These are phyloP conservation scores for Sarcophaga carnaria DNA, from an alignment of 2,888 invertebrate species.

Conservation along the genomic window DNA sequence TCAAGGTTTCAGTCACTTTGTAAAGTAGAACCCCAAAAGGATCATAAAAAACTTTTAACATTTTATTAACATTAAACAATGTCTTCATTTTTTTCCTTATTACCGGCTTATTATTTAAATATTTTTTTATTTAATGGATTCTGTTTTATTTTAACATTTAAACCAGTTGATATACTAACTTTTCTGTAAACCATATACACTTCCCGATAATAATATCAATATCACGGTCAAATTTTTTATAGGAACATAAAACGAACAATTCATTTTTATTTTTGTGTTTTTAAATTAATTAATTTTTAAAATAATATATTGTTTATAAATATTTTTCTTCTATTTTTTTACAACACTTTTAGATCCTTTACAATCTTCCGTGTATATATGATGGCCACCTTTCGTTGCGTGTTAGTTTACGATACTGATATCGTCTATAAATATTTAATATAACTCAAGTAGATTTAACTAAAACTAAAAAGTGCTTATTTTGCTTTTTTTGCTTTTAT, in stretches of 20 bases:
- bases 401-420: conserved; percentile 45
- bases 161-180: conserved; percentile 31
- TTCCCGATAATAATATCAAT: conserved; percentile 15
- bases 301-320: not conserved
- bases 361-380: conserved; percentile 3
- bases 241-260: conserved; percentile 8
- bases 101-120: not conserved
- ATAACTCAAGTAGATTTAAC: conserved; percentile 13
- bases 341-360: not conserved
- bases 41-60: not conserved
- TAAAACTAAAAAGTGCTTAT: conserved; percentile 31
- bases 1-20: too few species aligned
- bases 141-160: not conserved
- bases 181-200: conserved; percentile 24
- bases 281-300: not conserved
- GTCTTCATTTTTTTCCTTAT: not conserved
- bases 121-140: conserved; percentile 12
- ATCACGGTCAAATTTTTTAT: conserved; percentile 16
- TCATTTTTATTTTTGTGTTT: conserved; percentile 16
- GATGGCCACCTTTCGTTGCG: not conserved
- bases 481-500: conserved; percentile 1
- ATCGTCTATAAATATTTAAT: not conserved
- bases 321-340: not conserved
- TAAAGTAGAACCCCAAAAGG: too few species aligned
- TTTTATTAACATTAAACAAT: not conserved